phyloP scores from a whole-genome alignment of 1,140 invertebrate species.

The Gryon sp. region DNA sequence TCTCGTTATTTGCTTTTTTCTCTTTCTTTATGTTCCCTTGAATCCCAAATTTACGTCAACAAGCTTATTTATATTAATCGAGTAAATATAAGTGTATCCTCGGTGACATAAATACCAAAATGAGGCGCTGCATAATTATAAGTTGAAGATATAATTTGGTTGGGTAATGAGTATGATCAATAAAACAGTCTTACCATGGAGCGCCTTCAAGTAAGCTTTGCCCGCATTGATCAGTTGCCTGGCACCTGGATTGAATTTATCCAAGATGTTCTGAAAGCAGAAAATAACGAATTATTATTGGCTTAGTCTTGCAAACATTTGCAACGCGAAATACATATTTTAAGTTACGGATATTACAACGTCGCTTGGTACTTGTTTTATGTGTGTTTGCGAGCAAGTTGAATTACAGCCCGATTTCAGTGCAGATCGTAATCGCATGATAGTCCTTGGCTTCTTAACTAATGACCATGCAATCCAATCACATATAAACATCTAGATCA shows the following conservation, averaged over 20 bases:
- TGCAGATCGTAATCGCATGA: slow-evolving; percentile 58
- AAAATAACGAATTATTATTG: slow-evolving; percentile 53
- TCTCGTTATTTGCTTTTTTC: too few relatives aligned
- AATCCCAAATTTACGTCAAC: too few relatives aligned
- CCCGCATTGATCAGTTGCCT: slow-evolving; percentile 94
- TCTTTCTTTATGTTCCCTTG: too few relatives aligned
- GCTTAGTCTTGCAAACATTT: slow-evolving; percentile 17
- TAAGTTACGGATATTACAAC: slow-evolving; percentile 22
- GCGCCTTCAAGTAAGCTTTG: slow-evolving; percentile 94
- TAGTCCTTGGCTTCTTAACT: slow-evolving; percentile 49
- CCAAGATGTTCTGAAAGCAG: slow-evolving; percentile 93
- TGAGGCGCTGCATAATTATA: slow-evolving; percentile 10
- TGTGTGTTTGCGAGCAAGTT: slow-evolving; percentile 14
- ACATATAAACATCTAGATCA: slow-evolving; percentile 63
- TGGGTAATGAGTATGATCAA: slow-evolving; percentile 38
- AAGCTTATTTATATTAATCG: neutral
- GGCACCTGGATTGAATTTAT: slow-evolving; percentile 95
- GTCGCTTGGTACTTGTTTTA: slow-evolving; percentile 39
- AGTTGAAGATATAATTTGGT: neutral
- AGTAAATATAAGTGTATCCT: neutral
- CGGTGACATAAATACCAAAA: slow-evolving; percentile 10
- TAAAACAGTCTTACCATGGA: slow-evolving; percentile 88
- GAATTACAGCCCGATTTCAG: slow-evolving; percentile 48
- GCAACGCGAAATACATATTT: slow-evolving; percentile 22
- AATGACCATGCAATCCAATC: slow-evolving; percentile 58